These are phyloP conservation scores for Hemibagrus wyckioides DNA, from an alignment of 2,113 vertebrate genomes.

Conservation along the genomic window DNA sequence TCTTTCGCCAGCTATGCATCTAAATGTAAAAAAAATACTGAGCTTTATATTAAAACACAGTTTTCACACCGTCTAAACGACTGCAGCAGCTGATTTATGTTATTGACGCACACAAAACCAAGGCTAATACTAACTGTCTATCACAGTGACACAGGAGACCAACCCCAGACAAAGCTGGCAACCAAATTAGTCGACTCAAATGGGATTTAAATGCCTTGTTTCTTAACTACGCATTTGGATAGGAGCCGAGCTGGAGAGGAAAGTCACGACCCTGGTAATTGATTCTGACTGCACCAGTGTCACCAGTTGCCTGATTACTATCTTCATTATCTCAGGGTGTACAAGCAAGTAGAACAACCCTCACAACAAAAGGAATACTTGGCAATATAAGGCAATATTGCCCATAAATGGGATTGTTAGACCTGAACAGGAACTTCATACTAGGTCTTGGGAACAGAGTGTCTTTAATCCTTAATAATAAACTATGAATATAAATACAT, in stretches of 20 bases:
- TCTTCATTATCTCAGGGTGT: constrained; percentile 5
- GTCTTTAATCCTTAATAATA: background rate
- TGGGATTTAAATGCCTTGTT: constrained; percentile 52
- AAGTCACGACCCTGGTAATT: constrained; percentile 33
- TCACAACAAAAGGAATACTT: background rate
- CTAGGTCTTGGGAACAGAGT: background rate
- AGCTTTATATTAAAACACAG: background rate
- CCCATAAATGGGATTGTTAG: background rate
- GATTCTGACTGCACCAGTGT: constrained; percentile 31
- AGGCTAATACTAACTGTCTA: background rate
- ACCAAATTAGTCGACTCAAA: background rate
- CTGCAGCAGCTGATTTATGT: constrained; percentile 18
- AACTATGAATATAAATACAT: too few relatives aligned
- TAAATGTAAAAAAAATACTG: background rate
- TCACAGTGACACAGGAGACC: background rate
- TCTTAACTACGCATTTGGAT: constrained; percentile 35
- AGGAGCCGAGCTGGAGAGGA: constrained; percentile 8
- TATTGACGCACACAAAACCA: constrained; percentile 30
- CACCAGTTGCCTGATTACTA: background rate
- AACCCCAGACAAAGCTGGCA: background rate
- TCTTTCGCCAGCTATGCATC: background rate
- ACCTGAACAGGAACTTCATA: background rate
- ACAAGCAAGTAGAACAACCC: background rate
- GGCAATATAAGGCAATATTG: background rate
- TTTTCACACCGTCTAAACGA: constrained; percentile 28